These are phyloP conservation scores for Polyergus mexicanus DNA, from an alignment of 1,140 invertebrate genomes.

Conservation along the genomic window DNA sequence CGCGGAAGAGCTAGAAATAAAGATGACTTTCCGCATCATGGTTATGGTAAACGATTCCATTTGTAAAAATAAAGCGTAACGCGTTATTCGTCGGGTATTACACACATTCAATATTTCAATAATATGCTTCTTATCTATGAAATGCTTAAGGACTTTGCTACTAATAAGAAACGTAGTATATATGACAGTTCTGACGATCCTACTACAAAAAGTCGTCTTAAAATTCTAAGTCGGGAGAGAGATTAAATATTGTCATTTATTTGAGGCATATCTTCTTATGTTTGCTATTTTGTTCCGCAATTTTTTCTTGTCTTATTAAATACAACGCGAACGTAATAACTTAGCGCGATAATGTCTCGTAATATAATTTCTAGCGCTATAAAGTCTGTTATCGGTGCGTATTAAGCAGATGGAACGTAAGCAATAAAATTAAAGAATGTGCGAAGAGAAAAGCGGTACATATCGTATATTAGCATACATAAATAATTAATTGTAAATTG, in stretches of 20 bases:
- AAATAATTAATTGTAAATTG: neutral
- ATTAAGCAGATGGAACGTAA: constrained; percentile 17
- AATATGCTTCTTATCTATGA: neutral
- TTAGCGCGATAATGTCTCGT: constrained; percentile 36
- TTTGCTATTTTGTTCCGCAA: constrained; percentile 32
- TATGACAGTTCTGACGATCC: neutral
- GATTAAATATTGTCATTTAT: constrained; percentile 14
- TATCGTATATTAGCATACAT: neutral
- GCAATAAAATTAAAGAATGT: constrained; percentile 41
- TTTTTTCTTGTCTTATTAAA: constrained; percentile 47
- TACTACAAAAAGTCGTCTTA: neutral
- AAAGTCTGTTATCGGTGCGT: constrained; percentile 6
- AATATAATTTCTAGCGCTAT: constrained; percentile 40
- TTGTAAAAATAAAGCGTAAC: constrained; percentile 1
- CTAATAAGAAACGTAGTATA: neutral
- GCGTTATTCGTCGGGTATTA: neutral
- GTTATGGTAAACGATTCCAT: neutral
- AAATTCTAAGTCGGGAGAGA: neutral
- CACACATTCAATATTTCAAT: neutral
- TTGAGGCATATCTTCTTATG: neutral
- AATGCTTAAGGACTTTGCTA: neutral
- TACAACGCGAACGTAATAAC: constrained; percentile 18
- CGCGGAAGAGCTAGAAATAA: neutral
- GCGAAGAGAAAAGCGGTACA: constrained; percentile 19
- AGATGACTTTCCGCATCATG: neutral